These are phyloP conservation scores for Myathropa florea DNA, from an alignment of 2,888 invertebrate species.

Conservation along the genomic window DNA sequence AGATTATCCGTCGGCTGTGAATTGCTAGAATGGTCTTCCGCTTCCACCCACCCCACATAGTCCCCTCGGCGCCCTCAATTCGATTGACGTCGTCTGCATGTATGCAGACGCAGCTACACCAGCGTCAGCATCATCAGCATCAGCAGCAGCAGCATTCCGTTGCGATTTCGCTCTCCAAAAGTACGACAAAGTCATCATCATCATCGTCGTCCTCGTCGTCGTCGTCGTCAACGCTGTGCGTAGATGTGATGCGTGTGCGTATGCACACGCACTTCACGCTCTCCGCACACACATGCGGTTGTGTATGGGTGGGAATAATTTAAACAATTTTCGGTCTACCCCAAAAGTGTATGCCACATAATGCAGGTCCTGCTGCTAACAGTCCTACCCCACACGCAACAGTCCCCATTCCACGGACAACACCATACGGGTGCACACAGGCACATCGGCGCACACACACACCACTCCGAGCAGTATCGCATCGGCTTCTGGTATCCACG, in stretches of 20 bases:
- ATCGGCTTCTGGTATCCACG: slow-evolving; percentile 49
- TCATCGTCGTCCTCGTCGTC: slow-evolving; percentile 21
- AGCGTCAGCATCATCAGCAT: background rate
- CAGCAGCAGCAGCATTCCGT: slow-evolving; percentile 25
- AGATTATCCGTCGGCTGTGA: slow-evolving; percentile 50
- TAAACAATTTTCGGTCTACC: slow-evolving; percentile 71
- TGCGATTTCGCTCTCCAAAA: slow-evolving; percentile 62
- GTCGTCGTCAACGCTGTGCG: background rate
- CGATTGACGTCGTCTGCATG: slow-evolving; percentile 2
- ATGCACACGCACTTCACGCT: slow-evolving; percentile 48
- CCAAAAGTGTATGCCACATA: slow-evolving; percentile 71
- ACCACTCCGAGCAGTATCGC: background rate
- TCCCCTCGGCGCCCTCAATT: background rate
- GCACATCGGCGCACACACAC: slow-evolving; percentile 1
- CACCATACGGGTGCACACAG: slow-evolving; percentile 4
- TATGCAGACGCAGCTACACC: background rate
- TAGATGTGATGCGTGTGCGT: slow-evolving; percentile 49
- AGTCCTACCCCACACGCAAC: slow-evolving; percentile 65
- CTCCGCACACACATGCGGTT: slow-evolving; percentile 67
- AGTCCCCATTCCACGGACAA: slow-evolving; percentile 25
- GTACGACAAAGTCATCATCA: slow-evolving; percentile 66
- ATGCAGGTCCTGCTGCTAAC: slow-evolving; percentile 69
- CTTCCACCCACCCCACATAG: background rate
- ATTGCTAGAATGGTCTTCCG: background rate
- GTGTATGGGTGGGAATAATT: slow-evolving; percentile 69